Base-by-base conservation (phyloP, 2,888 invertebrate species). In the Leuctra nigra region DNA sequence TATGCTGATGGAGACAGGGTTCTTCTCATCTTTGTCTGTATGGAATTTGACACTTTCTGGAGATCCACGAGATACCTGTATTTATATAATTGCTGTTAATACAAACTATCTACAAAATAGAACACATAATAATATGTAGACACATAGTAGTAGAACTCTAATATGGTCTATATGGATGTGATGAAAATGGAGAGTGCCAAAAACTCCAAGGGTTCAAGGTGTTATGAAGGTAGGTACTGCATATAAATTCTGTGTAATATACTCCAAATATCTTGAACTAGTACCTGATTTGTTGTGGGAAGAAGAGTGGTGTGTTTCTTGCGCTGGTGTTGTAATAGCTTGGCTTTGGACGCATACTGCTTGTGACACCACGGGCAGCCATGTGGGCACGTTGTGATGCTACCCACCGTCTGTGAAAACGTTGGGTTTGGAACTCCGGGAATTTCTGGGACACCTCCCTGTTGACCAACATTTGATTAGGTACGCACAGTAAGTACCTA, bases 291-390 rank as follows among this genome's bases (percentile, higher is more conserved):
- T 11, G 41, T 25, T 16, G 35, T 46, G 25, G 59, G 54, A 20
- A 61, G 25, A 4, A 61, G 25, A 14, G 53, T 56, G 4, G 50
- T 22, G 64, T 87, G 87, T 35, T 78, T 78, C 59, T 79, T 80
- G 1, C 86, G 75, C 64, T 84, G 79, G 68, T 87, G 87, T 62
- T 77, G 76, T 57, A 75, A 66, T n/a, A 77, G 68, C 65, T 78
- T 77, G 22, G 80, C 80, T 64, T 87, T 84, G 64, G 89, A 86
- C 22, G 87, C 87, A 71, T 92, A 93, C 72, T 93, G 91, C 63
- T 90, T 87, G 69, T 90, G 88, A 68, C 93, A 94, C 78, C 83
- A 87, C 56, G 79, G 78, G 68, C 90, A 89, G 44, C 79, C 76
- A 65, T 87, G 86, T 0, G 86, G 85, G 63, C 78, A 77, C 0